These are phyloP conservation scores for Erithacus rubecula DNA, from an alignment of 2,797 vertebrate species.

Conservation along the genomic window DNA sequence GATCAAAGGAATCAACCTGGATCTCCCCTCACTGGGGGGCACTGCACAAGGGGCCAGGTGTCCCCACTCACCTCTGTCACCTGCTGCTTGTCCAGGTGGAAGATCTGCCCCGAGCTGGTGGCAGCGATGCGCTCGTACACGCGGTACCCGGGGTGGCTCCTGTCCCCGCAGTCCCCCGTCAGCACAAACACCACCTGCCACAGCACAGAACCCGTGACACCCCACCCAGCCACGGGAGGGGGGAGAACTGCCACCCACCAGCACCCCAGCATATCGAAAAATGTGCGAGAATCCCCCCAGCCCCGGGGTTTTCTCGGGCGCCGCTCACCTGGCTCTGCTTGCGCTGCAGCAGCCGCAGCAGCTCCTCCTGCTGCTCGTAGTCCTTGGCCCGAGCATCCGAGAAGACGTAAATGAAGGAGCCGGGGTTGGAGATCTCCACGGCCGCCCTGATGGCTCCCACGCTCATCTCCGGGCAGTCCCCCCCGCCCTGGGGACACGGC, in stretches of 20 bases:
- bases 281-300: neutral
- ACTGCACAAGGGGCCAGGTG: neutral
- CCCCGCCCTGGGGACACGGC: conserved; percentile 81
- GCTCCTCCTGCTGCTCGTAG: conserved; percentile 84
- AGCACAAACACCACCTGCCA: conserved; percentile 93
- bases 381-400: conserved; percentile 95
- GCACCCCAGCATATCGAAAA: rapidly evolving
- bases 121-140: conserved; percentile 93
- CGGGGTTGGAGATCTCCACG: conserved; percentile 86
- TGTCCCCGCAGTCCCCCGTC: conserved; percentile 95
- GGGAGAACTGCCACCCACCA: neutral
- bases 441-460: conserved; percentile 91
- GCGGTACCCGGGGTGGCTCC: conserved; percentile 90
- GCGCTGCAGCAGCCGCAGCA: conserved; percentile 88
- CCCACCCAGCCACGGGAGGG: rapidly evolving
- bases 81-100: conserved; percentile 96
- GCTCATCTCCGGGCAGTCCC: conserved; percentile 97
- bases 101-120: conserved; percentile 93
- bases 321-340: conserved; percentile 89
- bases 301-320: rapidly evolving
- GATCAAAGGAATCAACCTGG: neutral
- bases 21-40: rapidly evolving
- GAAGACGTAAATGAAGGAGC: conserved; percentile 94
- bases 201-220: neutral
- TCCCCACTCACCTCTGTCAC: conserved; percentile 88